Base-by-base conservation (phyloP, 2,888 invertebrate species). In the Thymelicus acteon region DNA sequence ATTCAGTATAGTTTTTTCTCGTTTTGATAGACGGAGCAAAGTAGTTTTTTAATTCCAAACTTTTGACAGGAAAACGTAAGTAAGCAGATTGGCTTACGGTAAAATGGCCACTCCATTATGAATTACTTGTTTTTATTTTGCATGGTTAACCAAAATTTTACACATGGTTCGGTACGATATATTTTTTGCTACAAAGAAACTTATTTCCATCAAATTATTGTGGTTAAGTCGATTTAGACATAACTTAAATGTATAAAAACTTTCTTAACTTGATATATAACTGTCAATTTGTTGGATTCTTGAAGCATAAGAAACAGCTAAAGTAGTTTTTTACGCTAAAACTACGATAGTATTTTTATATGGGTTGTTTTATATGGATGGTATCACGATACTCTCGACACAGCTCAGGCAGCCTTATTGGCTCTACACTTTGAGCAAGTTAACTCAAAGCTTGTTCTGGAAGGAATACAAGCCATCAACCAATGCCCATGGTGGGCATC, bases 1-100 rank as follows among this genome's bases (percentile, higher is more conserved):
- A 92, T 91, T 90, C 84, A 78, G 82, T 85, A 82, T 82, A 82
- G 79, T 83, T 83, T 86, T 86, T 86, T 86, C 80, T 78, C 71
- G 61, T 73, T 73, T 84, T 85, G 79, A 85, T 80, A 75, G 77
- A 79, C 79, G 78, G 76, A 77, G 80, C 79, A 79, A 77, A 81
- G 78, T 80, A 54, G 85, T 82, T 79, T 79, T 75, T 85, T 81
- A 71, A 71, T 66, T 71, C 60, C 54, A 67, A 67, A 69, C 73
- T 67, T 75, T 75, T 73, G 74, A 73, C 74, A 73, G 74, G 74
- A 76, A 76, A 77, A 76, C 72, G 71, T 71, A 60, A 54, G 73
- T 73, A 72, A 76, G 72, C 75, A 75, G 75, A 76, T 76, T 76
- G 76, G 65, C 62, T 77, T 79, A 78, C 78, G 77, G 78, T 77